Base-by-base conservation (phyloP, 2,113 vertebrate genomes). In the Eulacestoma nigropectus region DNA sequence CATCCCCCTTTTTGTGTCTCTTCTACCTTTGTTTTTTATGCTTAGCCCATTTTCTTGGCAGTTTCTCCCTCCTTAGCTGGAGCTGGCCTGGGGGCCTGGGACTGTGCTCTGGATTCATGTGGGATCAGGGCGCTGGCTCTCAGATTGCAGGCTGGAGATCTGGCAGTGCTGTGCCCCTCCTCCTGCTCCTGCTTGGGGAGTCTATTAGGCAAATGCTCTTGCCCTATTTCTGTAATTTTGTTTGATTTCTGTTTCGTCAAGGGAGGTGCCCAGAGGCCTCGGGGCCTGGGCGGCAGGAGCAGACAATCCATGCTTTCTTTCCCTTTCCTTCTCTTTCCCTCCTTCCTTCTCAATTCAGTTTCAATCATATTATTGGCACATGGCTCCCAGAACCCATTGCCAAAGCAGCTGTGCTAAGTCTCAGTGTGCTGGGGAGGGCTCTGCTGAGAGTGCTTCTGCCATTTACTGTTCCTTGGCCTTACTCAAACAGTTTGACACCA, bases 171-270 rank as follows among this genome's bases (percentile, higher is more conserved):
- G 37, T 6, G 86, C 88, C 87, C 84, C 89, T 76, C 93, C 87
- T 87, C 87, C 82, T 78, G 87, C 82, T 92, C 90, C 88, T 73
- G 88, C 93, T 92, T 23, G 59, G 91, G 92, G 84, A 94, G 89
- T 92, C 74, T 94, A 97, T 95, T 96, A 96, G 94, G 97, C 96
- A 97, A 97, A 97, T 93, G 81, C 94, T 90, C 70, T 87, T 97
- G 95, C 93, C 95, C 95, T 98, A 86, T 98, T 98, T 97, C 94
- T 97, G 95, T 95, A 97, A 96, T 97, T 97, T 96, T 95, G 95
- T 96, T 96, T 97, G 93, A 96, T 97, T 98, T 97, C 93, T 97
- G 63, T 98, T 98, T 98, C 93, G 81, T 96, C 97, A 98, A 98
- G 98, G 96, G 96, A 98, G 97, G 97, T n/a, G 95, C 97, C 96